Conservation (phyloP, 2,113 vertebrate species). For the human (Homo sapiens) region DNA sequence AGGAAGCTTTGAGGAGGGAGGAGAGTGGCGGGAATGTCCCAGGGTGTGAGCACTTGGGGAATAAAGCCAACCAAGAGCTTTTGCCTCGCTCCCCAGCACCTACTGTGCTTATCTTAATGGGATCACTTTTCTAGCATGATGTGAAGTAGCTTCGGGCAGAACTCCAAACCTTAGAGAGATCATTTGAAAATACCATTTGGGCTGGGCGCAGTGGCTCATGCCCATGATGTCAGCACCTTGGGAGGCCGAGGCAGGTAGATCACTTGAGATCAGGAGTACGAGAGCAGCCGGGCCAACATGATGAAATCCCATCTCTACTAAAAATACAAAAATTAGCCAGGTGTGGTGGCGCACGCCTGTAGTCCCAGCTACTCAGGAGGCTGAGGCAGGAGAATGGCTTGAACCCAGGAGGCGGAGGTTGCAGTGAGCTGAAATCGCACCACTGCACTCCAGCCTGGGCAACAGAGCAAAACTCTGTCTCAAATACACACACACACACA, state of each 20-base stretch:
- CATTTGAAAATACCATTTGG: not conserved
- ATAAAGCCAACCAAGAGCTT: not conserved
- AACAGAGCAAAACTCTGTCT: no score
- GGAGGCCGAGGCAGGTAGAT: not conserved
- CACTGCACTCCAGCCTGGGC: no score
- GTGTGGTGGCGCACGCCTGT: no score
- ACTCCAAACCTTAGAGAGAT: not conserved
- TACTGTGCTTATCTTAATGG: no score
- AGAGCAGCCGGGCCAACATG: not conserved
- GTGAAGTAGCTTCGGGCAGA: not conserved
- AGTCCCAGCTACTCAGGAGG: no score
- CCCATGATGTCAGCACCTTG: not conserved
- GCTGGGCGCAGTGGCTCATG: not conserved
- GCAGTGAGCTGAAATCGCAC: no score
- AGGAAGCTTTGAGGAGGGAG: not conserved
- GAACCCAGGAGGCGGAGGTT: no score
- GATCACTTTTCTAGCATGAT: not conserved
- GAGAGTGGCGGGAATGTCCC: not conserved
- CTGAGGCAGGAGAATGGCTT: no score
- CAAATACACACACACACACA: no score
- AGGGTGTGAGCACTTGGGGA: not conserved
- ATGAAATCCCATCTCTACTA: not conserved
- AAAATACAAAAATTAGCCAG: no score
- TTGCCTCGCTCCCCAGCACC: fast-evolving
- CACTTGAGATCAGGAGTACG: not conserved